phyloP scores from a whole-genome alignment of 2,113 vertebrate species.

The Trichechus manatus region DNA sequence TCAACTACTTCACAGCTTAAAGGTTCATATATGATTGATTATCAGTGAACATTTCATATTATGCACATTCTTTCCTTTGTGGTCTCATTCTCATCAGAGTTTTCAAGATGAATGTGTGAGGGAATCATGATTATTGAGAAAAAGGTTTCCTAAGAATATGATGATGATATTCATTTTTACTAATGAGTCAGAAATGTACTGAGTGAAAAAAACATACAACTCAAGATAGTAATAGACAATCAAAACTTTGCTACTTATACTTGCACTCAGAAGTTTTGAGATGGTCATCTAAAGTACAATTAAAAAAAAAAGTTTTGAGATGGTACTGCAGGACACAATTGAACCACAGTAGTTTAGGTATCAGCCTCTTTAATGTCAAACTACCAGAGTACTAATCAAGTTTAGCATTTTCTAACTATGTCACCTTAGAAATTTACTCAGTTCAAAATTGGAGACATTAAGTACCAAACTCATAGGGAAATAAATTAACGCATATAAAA shows the following conservation, averaged over 20 bases:
- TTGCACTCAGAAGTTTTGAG: not conserved
- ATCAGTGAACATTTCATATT: constrained; percentile 25
- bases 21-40: not conserved
- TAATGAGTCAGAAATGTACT: not conserved
- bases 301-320: not conserved
- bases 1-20: not conserved
- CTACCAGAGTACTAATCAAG: not conserved
- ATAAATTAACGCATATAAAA: not conserved
- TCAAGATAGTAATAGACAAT: not conserved
- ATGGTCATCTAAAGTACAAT: not conserved
- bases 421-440: not conserved
- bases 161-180: not conserved
- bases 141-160: not conserved
- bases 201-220: not conserved
- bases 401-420: not conserved
- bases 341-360: not conserved
- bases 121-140: not conserved
- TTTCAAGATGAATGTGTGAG: constrained; percentile 8
- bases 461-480: not conserved
- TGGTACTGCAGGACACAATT: not conserved
- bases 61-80: constrained; percentile 16
- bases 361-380: not conserved
- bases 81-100: not conserved
- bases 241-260: not conserved
- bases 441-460: not conserved